Base-by-base conservation (phyloP, 1,140 invertebrate genomes). In the Sitobion miscanthi region DNA sequence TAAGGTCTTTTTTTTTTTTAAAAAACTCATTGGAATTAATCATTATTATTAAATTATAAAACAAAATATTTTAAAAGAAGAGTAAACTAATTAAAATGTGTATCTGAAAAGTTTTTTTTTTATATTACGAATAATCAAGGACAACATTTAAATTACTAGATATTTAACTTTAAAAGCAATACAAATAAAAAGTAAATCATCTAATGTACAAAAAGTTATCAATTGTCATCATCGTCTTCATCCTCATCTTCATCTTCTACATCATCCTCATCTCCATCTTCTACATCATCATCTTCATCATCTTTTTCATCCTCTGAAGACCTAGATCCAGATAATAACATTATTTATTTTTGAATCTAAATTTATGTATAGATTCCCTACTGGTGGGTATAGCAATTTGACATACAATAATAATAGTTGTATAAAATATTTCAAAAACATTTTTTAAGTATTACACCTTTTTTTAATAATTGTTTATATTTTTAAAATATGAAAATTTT, bases 211-310 rank as follows among this genome's bases (percentile, higher is more conserved):
- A 45, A 42, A 47, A 45, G 23, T 45, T 30, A 86, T 30, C 0
- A 17, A 30, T 47, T 47, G 14, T 45, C 8, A 14, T 25, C 21
- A 62, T 83, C 8, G 2, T 83, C 38, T 21, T 85, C 35, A 83
- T 83, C 21, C 0, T 83, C 20, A 23, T 83, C 82, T 38, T 35
- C 77, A 4, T 82, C 30, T 17, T 82, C 77, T 42, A 8, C 7
- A 57, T 85, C 82, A 83, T 83, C 35, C 0, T 38, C 20, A 23
- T 83, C 82, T 38, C 20, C 77, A 4, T 82, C 30, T 17, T 82
- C 77, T 42, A 7, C 20, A 21, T 86, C 25, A 30, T 49, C 47
- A 23, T 90, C 54, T 57, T 94, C 93, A n/a, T 94, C 93, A 86
- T 89, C 52, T 23, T 91, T 90, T 23, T 85, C 91, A 42, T 49